Evolutionary conservation across 1,140 invertebrate species (phyloP).

Genomic region (Pteromalus puparum): DNA sequence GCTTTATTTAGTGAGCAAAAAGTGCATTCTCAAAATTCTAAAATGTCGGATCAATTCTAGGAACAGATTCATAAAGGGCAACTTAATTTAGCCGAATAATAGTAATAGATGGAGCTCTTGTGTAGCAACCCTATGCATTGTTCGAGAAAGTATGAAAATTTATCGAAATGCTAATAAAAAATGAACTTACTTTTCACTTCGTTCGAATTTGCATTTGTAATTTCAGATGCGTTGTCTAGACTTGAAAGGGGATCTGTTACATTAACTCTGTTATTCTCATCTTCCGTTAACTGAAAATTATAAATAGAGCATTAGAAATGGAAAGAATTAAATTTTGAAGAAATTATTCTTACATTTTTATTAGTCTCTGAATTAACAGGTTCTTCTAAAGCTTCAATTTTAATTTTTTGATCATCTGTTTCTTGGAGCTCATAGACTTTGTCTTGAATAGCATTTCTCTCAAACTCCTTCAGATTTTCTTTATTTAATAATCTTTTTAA

Average conservation of each 20-base stretch:
- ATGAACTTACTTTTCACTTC: conserved; percentile 43
- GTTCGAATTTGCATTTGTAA: conserved; percentile 50
- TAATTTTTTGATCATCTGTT: too few species aligned
- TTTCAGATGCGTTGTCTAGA: conserved; percentile 60
- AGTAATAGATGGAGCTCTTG: background rate
- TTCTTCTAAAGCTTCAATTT: too few species aligned
- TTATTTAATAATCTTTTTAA: too few species aligned
- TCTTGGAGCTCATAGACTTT: too few species aligned
- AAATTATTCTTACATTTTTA: conserved; percentile 65
- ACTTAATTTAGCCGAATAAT: background rate
- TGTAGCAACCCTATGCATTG: background rate
- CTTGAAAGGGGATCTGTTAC: conserved; percentile 68
- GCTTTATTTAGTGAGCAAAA: too few species aligned
- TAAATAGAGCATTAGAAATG: conserved; percentile 58
- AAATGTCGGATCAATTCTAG: too few species aligned
- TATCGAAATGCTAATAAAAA: conserved; percentile 22
- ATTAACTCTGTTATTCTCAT: conserved; percentile 68
- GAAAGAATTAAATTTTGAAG: background rate
- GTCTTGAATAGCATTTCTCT: too few species aligned
- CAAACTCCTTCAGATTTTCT: too few species aligned
- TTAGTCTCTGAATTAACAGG: conserved; percentile 60
- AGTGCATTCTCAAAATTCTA: too few species aligned
- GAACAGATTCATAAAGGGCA: too few species aligned
- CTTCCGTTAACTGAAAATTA: conserved; percentile 71
- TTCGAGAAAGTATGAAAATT: background rate